These are phyloP conservation scores for Nezara viridula DNA, from an alignment of 2,888 invertebrate species.

Conservation along the genomic window DNA sequence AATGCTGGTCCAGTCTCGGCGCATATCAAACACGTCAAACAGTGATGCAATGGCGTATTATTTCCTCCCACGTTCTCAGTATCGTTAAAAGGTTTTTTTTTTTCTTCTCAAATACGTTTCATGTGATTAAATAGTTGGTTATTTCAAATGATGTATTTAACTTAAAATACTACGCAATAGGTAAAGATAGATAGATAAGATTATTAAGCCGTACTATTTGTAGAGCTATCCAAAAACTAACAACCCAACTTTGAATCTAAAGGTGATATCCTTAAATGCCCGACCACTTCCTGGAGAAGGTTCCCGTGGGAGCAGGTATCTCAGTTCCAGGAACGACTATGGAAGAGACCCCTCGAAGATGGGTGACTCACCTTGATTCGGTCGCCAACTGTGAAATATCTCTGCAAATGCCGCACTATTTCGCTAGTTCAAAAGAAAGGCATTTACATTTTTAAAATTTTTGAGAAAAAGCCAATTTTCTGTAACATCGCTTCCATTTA, in stretches of 20 bases:
- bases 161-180: neutral
- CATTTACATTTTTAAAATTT: too few relatives aligned
- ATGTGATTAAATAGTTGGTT: neutral
- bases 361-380: neutral
- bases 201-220: neutral
- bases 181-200: too few relatives aligned
- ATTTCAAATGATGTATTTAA: neutral
- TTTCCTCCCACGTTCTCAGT: neutral
- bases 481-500: too few relatives aligned
- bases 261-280: neutral
- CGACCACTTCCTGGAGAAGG: neutral
- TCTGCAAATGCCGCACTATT: too few relatives aligned
- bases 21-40: neutral
- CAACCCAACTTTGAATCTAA: neutral
- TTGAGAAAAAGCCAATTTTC: too few relatives aligned
- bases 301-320: neutral
- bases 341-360: neutral
- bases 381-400: neutral
- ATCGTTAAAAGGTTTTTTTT: neutral
- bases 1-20: neutral
- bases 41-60: constrained; percentile 24
- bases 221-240: neutral
- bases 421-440: too few relatives aligned
- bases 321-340: constrained; percentile 1
- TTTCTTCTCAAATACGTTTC: neutral